Evolutionary conservation across 2,797 vertebrate species (phyloP).

Genomic region (Poecilia picta): DNA sequence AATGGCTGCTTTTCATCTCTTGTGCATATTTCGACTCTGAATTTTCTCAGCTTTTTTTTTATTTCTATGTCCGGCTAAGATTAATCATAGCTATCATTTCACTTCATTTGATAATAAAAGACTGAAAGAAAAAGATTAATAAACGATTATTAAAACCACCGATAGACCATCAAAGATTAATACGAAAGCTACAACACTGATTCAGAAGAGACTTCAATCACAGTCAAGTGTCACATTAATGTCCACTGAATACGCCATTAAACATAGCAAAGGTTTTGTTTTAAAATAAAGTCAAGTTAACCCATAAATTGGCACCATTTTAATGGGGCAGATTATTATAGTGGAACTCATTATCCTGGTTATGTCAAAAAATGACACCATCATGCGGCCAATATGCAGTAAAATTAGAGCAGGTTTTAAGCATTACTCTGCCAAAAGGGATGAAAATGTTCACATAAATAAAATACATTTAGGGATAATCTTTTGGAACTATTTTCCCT

Average conservation of each 20-base stretch:
- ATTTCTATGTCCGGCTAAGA: not conserved
- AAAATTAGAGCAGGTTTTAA: not conserved
- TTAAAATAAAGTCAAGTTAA: slow-evolving; percentile 5
- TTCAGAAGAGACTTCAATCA: not conserved
- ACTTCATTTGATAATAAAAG: not conserved
- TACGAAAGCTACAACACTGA: not conserved
- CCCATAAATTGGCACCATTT: not conserved
- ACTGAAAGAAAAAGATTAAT: not conserved
- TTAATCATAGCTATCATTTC: not conserved
- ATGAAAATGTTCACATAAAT: not conserved
- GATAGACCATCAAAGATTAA: not conserved
- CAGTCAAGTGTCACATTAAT: slow-evolving; percentile 2
- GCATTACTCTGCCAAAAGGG: not conserved
- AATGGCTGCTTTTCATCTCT: not conserved
- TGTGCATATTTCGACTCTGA: not conserved
- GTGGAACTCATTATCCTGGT: slow-evolving; percentile 5
- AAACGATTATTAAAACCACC: not conserved
- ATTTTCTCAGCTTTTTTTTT: not conserved
- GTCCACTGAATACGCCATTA: not conserved
- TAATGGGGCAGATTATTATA: not conserved
- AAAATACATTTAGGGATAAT: not conserved
- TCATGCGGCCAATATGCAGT: not conserved
- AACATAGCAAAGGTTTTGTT: not conserved
- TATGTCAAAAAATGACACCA: slow-evolving; percentile 8
- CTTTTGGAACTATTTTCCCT: not conserved